A percentile compares a stretch with the other conserved stretches of the same genome.
These are phyloP conservation scores for Malurus cyaneus DNA, from an alignment of 2,113 vertebrate genomes.

Conservation along the genomic window DNA sequence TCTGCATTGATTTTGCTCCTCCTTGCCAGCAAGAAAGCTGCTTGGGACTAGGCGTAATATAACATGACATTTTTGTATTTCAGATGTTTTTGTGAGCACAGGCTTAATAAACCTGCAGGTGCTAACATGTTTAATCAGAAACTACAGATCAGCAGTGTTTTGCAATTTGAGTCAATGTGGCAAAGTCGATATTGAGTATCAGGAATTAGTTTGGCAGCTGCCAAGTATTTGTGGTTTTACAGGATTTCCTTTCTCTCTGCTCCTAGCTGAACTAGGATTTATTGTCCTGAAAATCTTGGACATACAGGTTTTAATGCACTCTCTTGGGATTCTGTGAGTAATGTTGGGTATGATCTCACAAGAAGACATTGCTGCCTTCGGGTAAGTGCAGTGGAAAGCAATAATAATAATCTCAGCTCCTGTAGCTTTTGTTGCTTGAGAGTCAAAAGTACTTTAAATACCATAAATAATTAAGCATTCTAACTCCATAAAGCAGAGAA, in stretches of 20 bases:
- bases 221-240: slow-evolving; percentile 12
- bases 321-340: slow-evolving; percentile 27
- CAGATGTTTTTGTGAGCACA: not conserved
- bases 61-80: not conserved
- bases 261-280: slow-evolving; percentile 41
- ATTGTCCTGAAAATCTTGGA: slow-evolving; percentile 46
- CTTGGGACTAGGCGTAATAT: not conserved
- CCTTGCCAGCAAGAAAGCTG: not conserved
- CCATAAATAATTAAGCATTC: slow-evolving; percentile 52
- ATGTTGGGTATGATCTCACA: slow-evolving; percentile 21
- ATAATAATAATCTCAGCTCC: slow-evolving; percentile 18
- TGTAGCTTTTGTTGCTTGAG: slow-evolving; percentile 22
- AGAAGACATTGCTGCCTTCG: slow-evolving; percentile 21
- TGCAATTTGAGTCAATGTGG: not conserved
- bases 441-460: slow-evolving; percentile 42
- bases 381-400: slow-evolving; percentile 25
- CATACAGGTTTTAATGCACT: slow-evolving; percentile 30
- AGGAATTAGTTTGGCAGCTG: not conserved
- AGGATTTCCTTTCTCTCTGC: not conserved
- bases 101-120: not conserved
- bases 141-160: not conserved
- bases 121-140: not conserved
- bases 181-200: not conserved
- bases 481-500: not conserved
- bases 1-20: not conserved